phyloP scores from a whole-genome alignment of 2,113 vertebrate genomes.

The Chaenogobius annularis region DNA sequence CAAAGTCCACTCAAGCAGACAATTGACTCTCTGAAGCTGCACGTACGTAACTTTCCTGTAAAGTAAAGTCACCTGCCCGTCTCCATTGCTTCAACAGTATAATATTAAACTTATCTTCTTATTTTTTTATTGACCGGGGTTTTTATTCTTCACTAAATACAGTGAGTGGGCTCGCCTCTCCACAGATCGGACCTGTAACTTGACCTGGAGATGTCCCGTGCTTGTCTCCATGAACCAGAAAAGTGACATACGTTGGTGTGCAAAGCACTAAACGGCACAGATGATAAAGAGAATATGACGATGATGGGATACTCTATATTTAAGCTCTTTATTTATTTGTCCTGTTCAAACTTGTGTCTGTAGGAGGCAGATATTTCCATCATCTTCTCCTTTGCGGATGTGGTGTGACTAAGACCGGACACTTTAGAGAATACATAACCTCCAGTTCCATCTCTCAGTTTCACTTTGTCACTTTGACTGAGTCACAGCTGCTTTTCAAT shows the following conservation, averaged over 20 bases:
- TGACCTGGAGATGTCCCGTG: too few species aligned
- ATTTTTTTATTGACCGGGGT: too few species aligned
- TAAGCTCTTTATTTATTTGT: neutral
- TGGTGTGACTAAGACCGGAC: constrained; percentile 1
- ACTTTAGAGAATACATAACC: neutral
- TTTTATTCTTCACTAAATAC: too few species aligned
- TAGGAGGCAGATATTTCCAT: neutral
- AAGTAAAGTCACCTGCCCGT: neutral
- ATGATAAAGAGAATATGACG: neutral
- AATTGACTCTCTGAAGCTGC: neutral
- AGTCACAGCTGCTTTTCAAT: constrained; percentile 1
- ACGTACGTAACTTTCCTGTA: neutral
- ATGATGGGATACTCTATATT: neutral
- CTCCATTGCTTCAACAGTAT: neutral
- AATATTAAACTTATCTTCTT: neutral
- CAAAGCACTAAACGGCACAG: too few species aligned
- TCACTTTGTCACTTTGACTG: neutral
- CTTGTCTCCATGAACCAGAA: too few species aligned
- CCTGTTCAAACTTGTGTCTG: neutral
- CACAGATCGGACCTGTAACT: too few species aligned
- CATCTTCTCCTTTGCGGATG: neutral
- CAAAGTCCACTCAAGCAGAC: neutral
- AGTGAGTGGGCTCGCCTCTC: too few species aligned
- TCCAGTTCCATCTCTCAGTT: neutral
- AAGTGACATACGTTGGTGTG: too few species aligned